Evolutionary conservation across 2,113 vertebrate species (phyloP).

Genomic region (Amphiprion percula): DNA sequence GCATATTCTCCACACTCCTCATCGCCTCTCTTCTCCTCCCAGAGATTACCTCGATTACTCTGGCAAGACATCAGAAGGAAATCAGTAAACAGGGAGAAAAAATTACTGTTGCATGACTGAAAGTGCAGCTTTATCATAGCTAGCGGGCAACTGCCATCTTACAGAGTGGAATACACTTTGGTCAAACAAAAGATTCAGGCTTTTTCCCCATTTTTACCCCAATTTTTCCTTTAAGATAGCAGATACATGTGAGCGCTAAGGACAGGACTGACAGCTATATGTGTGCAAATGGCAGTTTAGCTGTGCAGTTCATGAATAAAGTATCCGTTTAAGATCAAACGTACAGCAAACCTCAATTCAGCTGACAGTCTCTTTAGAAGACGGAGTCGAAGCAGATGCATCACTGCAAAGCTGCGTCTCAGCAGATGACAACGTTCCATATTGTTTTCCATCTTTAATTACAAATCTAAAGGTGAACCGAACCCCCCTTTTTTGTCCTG

Average conservation of each 20-base stretch:
- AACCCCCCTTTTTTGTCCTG: conserved; percentile 11
- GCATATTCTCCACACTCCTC: conserved; percentile 50
- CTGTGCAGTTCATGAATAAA: conserved; percentile 74
- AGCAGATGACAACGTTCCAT: conserved; percentile 50
- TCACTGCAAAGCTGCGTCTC: conserved; percentile 42
- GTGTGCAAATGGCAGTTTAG: conserved; percentile 62
- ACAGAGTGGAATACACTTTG: conserved; percentile 46
- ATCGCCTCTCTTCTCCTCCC: conserved; percentile 53
- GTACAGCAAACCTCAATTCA: conserved; percentile 51
- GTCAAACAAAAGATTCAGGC: conserved; percentile 50
- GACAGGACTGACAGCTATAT: conserved; percentile 53
- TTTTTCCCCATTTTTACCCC: neutral
- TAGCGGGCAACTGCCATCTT: conserved; percentile 47
- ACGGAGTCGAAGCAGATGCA: conserved; percentile 39
- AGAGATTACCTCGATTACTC: conserved; percentile 78
- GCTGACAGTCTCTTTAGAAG: conserved; percentile 65
- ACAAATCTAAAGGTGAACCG: conserved; percentile 70
- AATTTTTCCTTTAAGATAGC: conserved; percentile 3
- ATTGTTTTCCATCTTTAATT: conserved; percentile 75
- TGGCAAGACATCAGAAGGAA: conserved; percentile 73
- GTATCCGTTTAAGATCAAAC: conserved; percentile 74
- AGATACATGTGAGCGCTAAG: conserved; percentile 20
- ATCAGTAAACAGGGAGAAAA: conserved; percentile 56
- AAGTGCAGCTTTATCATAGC: conserved; percentile 58
- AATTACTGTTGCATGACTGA: conserved; percentile 66